phyloP scores from a whole-genome alignment of 2,888 invertebrate species.

The Zootermopsis nevadensis region DNA sequence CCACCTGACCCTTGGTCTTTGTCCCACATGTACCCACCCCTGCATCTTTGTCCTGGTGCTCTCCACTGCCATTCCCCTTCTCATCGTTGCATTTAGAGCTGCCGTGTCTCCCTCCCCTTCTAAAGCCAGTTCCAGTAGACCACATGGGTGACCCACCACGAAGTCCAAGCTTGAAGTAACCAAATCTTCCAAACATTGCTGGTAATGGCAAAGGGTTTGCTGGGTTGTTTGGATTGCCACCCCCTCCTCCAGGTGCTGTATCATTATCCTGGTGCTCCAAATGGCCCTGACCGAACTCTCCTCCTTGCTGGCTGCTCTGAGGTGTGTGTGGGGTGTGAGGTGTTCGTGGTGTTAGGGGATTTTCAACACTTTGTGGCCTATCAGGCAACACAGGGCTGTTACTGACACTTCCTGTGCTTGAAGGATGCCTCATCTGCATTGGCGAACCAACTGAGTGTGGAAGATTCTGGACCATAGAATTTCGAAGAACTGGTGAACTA shows the following conservation, averaged over 20 bases:
- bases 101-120: slow-evolving; percentile 38
- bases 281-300: not conserved
- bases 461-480: slow-evolving; percentile 58
- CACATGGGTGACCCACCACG: slow-evolving; percentile 60
- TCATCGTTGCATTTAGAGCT: slow-evolving; percentile 51
- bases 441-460: slow-evolving; percentile 59
- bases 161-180: slow-evolving; percentile 71
- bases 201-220: slow-evolving; percentile 71
- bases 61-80: slow-evolving; percentile 21
- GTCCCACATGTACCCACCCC: slow-evolving; percentile 1
- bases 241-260: slow-evolving; percentile 58
- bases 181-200: slow-evolving; percentile 68
- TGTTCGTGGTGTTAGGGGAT: slow-evolving; percentile 68
- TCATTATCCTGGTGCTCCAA: slow-evolving; percentile 56
- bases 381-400: slow-evolving; percentile 70
- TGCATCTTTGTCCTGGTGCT: not conserved
- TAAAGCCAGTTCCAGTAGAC: slow-evolving; percentile 49
- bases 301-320: slow-evolving; percentile 49
- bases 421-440: slow-evolving; percentile 63
- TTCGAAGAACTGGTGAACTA: slow-evolving; percentile 61
- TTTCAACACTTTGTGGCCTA: slow-evolving; percentile 70
- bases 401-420: slow-evolving; percentile 54
- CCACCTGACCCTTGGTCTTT: not conserved
- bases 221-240: slow-evolving; percentile 68
- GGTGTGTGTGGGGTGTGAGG: slow-evolving; percentile 61